A percentile compares a stretch with the other conserved stretches of the same genome.
Conservation (phyloP, 2,113 vertebrate genomes). For the Pagrus major region DNA sequence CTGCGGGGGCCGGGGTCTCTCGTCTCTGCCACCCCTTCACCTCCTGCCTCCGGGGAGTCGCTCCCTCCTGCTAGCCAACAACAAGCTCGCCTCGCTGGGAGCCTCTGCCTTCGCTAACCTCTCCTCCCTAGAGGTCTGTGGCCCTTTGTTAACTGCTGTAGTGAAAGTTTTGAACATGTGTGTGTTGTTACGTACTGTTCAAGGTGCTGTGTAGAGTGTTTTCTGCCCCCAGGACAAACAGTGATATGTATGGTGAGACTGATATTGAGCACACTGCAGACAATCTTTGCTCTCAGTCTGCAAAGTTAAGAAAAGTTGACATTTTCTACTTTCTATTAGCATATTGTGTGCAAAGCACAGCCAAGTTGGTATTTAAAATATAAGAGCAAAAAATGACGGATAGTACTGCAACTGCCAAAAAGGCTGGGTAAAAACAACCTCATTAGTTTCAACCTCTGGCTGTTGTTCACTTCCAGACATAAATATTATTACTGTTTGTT, state of each 20-base stretch:
- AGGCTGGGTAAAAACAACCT: background rate
- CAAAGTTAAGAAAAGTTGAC: constrained; percentile 33
- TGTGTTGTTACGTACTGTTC: background rate
- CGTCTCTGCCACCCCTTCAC: constrained; percentile 87
- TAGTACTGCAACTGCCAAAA: background rate
- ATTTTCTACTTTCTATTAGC: background rate
- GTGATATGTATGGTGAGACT: background rate
- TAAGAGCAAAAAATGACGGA: background rate
- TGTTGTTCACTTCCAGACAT: background rate
- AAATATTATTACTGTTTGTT: background rate
- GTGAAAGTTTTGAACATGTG: background rate
- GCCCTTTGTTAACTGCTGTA: background rate
- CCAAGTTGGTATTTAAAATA: constrained; percentile 6
- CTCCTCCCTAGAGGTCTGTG: constrained; percentile 88
- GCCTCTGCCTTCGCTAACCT: constrained; percentile 91
- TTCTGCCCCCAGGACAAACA: constrained; percentile 15
- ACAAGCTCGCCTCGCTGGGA: constrained; percentile 90
- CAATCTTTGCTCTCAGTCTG: constrained; percentile 14
- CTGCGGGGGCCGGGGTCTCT: constrained; percentile 92
- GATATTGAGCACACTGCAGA: constrained; percentile 32
- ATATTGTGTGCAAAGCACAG: constrained; percentile 8
- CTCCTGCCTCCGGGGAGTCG: constrained; percentile 90
- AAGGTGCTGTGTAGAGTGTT: constrained; percentile 6
- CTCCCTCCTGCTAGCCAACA: constrained; percentile 94
- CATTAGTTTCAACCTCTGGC: constrained; percentile 3